Base-by-base conservation (phyloP, 2,888 invertebrate species). In the Dichetophora obliterata region DNA sequence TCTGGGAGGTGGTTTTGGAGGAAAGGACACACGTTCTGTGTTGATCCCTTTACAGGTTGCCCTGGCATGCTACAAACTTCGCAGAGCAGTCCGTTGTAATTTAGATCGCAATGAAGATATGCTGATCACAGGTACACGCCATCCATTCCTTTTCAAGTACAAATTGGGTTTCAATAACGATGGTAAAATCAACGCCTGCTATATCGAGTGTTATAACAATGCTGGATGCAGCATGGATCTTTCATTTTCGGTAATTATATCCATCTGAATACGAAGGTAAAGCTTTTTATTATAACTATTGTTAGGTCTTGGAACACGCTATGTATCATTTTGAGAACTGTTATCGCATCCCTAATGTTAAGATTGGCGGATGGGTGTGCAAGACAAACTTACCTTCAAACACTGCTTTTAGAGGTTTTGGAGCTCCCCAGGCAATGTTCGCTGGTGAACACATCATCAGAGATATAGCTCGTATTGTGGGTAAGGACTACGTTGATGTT, bases 51-150 rank as follows among this genome's bases (percentile, higher is more conserved):
- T 96, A 31, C 95, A 96, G 0, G 93, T 93, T 8, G 95, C 95
- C 0, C 87, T 97, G 0, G 96, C 97, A 5, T 97, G 98, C 2
- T 91, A 92, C 81, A 95, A 94, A 85, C 90, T 95, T 5, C 91
- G 92, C 65, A 91, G 92, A 80, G 96, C 98, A 1, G 93, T 98
- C 4, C 92, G 97, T 37, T 94, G 95, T 81, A 95, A 96, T 93
- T 88, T 98, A 73, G 98, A 98, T 87, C 91, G 98, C 79, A 96
- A 98, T 83, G 98, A 98, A 90, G 98, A 98, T 87, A 98, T 98
- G 95, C 90, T 94, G 82, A 93, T 94, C 84, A 94, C 95, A 0
- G 98, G 98, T 5, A 94, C 94, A 0, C 91, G 98, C 78, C 97
- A 98, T 91, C 98, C 98, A 0, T 97, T 96, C 88, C 90, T 94